Base-by-base conservation (phyloP, 2,113 vertebrate genomes). In the Mesembrinibis cayennensis region DNA sequence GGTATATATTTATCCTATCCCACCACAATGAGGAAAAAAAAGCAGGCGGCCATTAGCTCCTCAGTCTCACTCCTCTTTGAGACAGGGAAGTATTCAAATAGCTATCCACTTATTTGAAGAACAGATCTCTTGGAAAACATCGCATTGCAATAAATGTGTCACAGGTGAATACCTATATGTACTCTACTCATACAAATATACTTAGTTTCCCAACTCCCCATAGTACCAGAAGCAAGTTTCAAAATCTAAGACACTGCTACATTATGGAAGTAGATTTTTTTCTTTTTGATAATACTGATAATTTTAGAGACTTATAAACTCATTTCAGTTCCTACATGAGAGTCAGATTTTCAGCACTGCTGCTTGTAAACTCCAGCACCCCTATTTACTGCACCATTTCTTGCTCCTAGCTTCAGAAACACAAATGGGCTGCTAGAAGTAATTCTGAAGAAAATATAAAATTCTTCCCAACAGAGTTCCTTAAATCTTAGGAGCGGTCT, bases 11-110 rank as follows among this genome's bases (percentile, higher is more conserved):
- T 4, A 11, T 52, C 40, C 17, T 3, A 14, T 29, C 34, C 47
- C 47, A 85, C 4, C 36, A 42, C 38, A 2, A 12, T 0, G 2
- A 58, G 22, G 27, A 23, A 53, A 30, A 65, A n/a, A 52, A 34
- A 71, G 34, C 34, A 77, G 32, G 36, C 0, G 0, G 63, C 50
- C 21, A 0, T 13, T 32, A 69, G 70, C 76, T 78, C 44, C 72
- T 38, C 58, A 38, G 42, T 22, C 20, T 32, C 63, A 11, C 45
- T 66, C 50, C 8, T 21, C 26, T 17, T 19, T 56, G 61, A 73
- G 45, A 7, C 50, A 84, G 34, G 29, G 15, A 63, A 79, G 58
- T 12, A 23, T 26, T 38, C 55, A 55, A 52, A 20, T 19, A 63
- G 65, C 40, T 19, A 44, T 1, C 11, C 34, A 70, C 30, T 20